phyloP scores from a whole-genome alignment of 2,797 vertebrate genomes.

The Capromys pilorides region DNA sequence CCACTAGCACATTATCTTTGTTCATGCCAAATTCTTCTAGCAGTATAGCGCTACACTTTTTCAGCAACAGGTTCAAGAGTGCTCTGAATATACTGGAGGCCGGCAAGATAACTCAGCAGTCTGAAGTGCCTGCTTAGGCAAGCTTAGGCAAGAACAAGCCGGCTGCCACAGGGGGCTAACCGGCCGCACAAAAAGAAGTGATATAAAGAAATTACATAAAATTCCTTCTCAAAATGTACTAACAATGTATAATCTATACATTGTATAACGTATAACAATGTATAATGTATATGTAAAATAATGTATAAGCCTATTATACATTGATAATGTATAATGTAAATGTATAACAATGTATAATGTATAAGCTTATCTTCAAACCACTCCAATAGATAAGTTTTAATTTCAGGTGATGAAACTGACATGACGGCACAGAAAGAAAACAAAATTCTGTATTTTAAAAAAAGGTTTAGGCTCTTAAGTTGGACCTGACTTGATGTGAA shows the following conservation, averaged over 20 bases:
- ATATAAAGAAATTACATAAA: neutral
- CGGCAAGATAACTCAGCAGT: too few relatives aligned
- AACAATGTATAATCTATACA: neutral
- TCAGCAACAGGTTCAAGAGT: neutral
- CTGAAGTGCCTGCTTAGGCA: too few relatives aligned
- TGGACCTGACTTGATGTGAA: too few relatives aligned
- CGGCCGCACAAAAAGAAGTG: too few relatives aligned
- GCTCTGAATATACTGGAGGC: neutral
- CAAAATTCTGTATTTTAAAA: neutral
- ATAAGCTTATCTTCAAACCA: conserved; percentile 8
- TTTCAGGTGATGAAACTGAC: neutral
- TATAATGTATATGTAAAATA: too few relatives aligned
- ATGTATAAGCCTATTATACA: too few relatives aligned
- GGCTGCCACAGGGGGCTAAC: too few relatives aligned
- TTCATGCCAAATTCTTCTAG: neutral
- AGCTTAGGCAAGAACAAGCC: too few relatives aligned
- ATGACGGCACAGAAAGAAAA: neutral
- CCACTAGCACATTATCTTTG: neutral
- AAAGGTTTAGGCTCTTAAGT: too few relatives aligned
- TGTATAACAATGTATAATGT: neutral
- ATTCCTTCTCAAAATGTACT: neutral
- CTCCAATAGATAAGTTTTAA: neutral
- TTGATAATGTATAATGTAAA: neutral
- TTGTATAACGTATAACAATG: too few relatives aligned
- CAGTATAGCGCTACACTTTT: neutral